phyloP scores from a whole-genome alignment of 2,888 invertebrate species.

The Dynastes grantii region DNA sequence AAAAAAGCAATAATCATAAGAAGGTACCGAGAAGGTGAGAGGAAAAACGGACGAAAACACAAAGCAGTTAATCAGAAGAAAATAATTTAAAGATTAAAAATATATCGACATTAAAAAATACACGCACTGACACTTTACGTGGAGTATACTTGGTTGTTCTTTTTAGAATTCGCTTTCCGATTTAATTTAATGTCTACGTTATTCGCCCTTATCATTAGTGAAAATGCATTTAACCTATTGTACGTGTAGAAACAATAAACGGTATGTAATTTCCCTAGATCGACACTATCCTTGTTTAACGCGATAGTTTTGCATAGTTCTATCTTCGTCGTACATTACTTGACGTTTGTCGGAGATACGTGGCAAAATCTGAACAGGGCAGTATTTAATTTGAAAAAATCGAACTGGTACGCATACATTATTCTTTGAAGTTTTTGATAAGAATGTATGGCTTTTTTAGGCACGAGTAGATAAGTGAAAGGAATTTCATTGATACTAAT shows the following conservation, averaged over 20 bases:
- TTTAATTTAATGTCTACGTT: constrained; percentile 7
- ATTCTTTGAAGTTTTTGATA: background rate
- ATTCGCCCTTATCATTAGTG: background rate
- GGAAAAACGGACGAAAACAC: constrained; percentile 1
- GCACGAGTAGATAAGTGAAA: constrained; percentile 26
- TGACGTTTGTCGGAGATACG: constrained; percentile 45
- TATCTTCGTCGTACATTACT: background rate
- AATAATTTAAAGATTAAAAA: constrained; percentile 37
- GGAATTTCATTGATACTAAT: constrained; percentile 1
- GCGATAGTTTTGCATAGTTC: background rate
- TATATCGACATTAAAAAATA: constrained; percentile 27
- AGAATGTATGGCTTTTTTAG: background rate
- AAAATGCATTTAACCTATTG: constrained; percentile 23
- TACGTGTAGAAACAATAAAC: constrained; percentile 24
- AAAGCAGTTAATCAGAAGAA: background rate
- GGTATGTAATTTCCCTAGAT: constrained; percentile 8
- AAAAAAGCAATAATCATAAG: background rate
- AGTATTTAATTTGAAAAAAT: constrained; percentile 35
- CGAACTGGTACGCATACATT: constrained; percentile 39
- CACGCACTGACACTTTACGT: constrained; percentile 24
- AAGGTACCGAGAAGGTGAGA: no score
- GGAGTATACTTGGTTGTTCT: constrained; percentile 10
- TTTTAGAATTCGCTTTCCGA: background rate
- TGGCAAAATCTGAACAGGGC: constrained; percentile 34
- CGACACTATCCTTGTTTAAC: background rate